Base-by-base conservation (phyloP, 2,888 invertebrate genomes). In the Patella depressa region DNA sequence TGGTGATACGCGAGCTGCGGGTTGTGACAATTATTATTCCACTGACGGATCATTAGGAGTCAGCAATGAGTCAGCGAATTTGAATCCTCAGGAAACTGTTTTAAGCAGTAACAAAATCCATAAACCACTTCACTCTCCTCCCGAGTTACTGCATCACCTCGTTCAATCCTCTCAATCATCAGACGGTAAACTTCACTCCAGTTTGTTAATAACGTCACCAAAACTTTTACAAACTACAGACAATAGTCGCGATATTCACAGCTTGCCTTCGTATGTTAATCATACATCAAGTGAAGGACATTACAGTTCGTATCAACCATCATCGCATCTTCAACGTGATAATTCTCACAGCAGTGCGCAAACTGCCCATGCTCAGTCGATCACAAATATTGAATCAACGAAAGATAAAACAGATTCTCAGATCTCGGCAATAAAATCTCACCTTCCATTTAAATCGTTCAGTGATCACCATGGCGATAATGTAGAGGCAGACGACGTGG, bases 71-170 rank as follows among this genome's bases (percentile, higher is more conserved):
- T 19, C 59, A n/a, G 4, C 59, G 11, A 19, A 17, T 17, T 59
- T 59, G 17, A 59, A 59, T 59, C 59, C 59, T 11, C 59, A 59
- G 9, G 59, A 59, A 59, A 59, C 59, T 59, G 59, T 59, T n/a
- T 19, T 59, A 17, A 59, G n/a, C 17, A 59, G 59, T 59, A 59
- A 59, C 19, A 59, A 19, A 19, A 59, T 19, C 11, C 19, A 19
- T 59, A n/a, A 59, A 9, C 17, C 59, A 19, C n/a, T 59, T 59
- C 59, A 59, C 19, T 59, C 59, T 19, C 59, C 59, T 59, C 59
- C 59, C 2, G n/a, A 57, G 7, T 17, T 57, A 7, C n/a, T 57
- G 7, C 57, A 11, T 7, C 17, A 59, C n/a, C n/a, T 19, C 1
- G 59, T 19, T 9, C 59, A 9, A 9, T 19, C n/a, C 7, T 9